Percentiles rank a stretch among this genome's conserved stretches.
These are phyloP conservation scores for Astreopora myriophthalma DNA, from an alignment of 64 coral and sea anemone species.

Conservation along the genomic window DNA sequence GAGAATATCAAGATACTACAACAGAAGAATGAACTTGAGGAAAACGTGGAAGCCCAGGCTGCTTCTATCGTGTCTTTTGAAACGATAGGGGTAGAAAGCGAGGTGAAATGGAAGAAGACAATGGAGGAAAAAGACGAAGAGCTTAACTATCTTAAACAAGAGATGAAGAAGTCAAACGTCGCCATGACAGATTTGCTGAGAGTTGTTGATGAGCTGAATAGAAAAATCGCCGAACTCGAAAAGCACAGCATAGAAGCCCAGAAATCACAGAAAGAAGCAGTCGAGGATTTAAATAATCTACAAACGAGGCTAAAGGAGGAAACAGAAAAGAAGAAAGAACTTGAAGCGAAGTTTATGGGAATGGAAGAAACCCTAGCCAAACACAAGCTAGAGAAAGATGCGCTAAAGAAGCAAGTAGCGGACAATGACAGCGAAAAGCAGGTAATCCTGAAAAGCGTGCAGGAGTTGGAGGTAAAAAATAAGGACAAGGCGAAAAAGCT, in stretches of 20 bases:
- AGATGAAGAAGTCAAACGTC: constrained; percentile 17
- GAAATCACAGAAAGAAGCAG: constrained; percentile 23
- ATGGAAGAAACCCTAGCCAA: not conserved
- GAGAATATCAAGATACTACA: not conserved
- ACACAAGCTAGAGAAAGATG: constrained; percentile 44
- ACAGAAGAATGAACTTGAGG: not conserved
- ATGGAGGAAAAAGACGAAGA: not conserved
- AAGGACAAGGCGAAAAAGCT: constrained; percentile 6
- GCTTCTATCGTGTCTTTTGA: not conserved
- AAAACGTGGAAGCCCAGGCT: not conserved
- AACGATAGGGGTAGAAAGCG: not conserved
- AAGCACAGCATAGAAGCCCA: not conserved
- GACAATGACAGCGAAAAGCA: constrained; percentile 13
- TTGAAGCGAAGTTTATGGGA: constrained; percentile 5
- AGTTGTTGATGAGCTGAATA: constrained; percentile 27
- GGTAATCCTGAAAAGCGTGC: not conserved
- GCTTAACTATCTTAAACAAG: not conserved
- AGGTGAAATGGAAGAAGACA: constrained; percentile 7
- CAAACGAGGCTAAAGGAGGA: constrained; percentile 6
- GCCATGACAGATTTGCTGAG: not conserved
- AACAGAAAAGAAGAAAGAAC: not conserved
- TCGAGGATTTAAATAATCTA: not conserved
- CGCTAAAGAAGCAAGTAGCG: constrained; percentile 10
- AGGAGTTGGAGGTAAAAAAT: not conserved
- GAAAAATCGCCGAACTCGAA: not conserved